Conservation (phyloP, 2,888 invertebrate genomes). For the Pachymerium ferrugineum region DNA sequence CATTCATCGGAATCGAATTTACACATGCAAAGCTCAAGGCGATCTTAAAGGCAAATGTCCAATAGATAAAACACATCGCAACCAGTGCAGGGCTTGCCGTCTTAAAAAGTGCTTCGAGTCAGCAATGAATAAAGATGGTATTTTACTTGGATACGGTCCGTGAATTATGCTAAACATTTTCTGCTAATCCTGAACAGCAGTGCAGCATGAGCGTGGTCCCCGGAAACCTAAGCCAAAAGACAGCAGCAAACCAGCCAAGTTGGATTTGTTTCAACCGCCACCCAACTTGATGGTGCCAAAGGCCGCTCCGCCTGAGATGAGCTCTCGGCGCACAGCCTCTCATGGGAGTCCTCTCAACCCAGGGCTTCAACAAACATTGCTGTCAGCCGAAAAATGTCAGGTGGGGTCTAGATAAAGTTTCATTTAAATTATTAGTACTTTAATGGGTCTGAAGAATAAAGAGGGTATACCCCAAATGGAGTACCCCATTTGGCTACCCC, state of each 20-base stretch:
- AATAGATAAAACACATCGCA: constrained; percentile 93
- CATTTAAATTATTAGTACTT: too few species aligned
- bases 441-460: too few species aligned
- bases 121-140: constrained; percentile 97
- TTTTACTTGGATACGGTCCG: not conserved
- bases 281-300: constrained; percentile 33
- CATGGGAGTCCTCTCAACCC: constrained; percentile 34
- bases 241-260: constrained; percentile 39
- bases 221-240: constrained; percentile 76
- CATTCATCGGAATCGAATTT: constrained; percentile 90
- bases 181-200: constrained; percentile 58
- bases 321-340: constrained; percentile 30
- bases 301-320: constrained; percentile 32
- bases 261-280: constrained; percentile 30
- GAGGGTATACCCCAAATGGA: too few species aligned
- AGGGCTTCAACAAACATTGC: constrained; percentile 41
- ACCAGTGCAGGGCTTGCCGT: constrained; percentile 93
- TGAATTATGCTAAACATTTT: not conserved
- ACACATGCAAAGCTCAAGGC: constrained; percentile 93
- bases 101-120: constrained; percentile 92
- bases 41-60: constrained; percentile 88
- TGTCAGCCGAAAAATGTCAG: constrained; percentile 42
- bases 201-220: constrained; percentile 94
- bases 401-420: too few species aligned
- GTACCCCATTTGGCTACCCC: too few species aligned